These are phyloP conservation scores for Pentamera pediparva DNA, from an alignment of 53 echinoderm and acorn worm genomes.

Conservation along the genomic window DNA sequence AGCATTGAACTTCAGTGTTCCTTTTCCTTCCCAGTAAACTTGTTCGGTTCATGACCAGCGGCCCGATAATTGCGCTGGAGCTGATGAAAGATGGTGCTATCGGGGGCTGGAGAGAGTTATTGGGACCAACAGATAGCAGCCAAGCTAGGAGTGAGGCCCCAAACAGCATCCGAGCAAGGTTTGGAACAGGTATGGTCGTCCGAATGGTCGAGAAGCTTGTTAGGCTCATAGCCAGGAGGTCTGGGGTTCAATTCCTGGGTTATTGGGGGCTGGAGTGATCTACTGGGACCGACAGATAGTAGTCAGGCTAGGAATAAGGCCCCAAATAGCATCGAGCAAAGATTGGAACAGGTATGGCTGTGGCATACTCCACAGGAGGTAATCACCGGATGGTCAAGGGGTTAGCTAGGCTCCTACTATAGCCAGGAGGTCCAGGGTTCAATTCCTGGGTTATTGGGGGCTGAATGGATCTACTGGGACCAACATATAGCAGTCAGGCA, in stretches of 20 bases:
- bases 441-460: conserved; percentile 45
- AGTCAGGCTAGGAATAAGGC: too few species aligned
- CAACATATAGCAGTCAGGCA: conserved; percentile 81
- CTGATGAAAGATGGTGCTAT: conserved; percentile 61
- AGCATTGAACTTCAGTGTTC: too few species aligned
- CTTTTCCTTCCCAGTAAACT: conserved; percentile 71
- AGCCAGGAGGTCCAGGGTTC: too few species aligned
- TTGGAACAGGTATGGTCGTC: conserved; percentile 85
- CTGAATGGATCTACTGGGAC: conserved; percentile 70
- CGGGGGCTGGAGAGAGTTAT: conserved; percentile 54
- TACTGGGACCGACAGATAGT: conserved; percentile 78
- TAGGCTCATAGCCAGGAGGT: too few species aligned
- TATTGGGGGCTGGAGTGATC: conserved; percentile 45
- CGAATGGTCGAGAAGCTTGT: too few species aligned
- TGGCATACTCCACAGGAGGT: too few species aligned
- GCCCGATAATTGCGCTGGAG: conserved; percentile 73
- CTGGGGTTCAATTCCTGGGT: too few species aligned
- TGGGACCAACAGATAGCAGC: conserved; percentile 89
- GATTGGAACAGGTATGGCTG: not conserved
- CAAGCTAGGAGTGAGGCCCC: conserved; percentile 83
- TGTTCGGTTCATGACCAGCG: conserved; percentile 80
- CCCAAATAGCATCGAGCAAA: too few species aligned
- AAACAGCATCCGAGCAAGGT: conserved; percentile 77
- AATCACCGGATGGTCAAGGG: too few species aligned
- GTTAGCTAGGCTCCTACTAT: too few species aligned